Evolutionary conservation across 2,888 invertebrate species (phyloP).

Genomic region (Geophilus truncorum): DNA sequence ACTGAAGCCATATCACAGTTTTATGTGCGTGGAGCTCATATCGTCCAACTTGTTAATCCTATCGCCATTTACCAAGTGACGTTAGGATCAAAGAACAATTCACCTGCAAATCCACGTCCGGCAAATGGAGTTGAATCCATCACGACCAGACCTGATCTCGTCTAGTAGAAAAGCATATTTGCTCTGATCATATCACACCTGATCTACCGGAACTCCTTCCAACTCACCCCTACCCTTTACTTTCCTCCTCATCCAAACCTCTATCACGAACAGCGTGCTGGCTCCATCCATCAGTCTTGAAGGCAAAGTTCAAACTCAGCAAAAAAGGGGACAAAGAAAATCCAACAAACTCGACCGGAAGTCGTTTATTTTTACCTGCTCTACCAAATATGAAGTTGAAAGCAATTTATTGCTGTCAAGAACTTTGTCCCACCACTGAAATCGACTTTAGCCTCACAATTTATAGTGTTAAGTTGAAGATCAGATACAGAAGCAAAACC

Average conservation of each 20-base stretch:
- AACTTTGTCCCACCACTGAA: neutral
- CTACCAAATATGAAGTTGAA: constrained; percentile 6
- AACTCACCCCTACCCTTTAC: neutral
- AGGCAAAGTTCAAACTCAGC: constrained; percentile 25
- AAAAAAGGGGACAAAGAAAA: constrained; percentile 1
- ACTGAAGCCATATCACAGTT: neutral
- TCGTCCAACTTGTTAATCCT: constrained; percentile 1
- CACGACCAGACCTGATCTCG: neutral
- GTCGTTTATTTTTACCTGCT: constrained; percentile 21
- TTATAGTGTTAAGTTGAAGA: neutral
- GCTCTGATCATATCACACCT: constrained; percentile 21
- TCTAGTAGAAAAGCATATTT: neutral
- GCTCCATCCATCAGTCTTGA: neutral
- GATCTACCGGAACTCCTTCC: constrained; percentile 14
- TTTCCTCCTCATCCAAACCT: neutral
- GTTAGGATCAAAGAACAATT: constrained; percentile 5
- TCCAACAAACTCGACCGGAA: constrained; percentile 25
- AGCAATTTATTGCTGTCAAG: constrained; percentile 15
- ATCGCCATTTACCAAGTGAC: constrained; percentile 2
- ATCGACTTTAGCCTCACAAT: neutral
- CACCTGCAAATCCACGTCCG: constrained; percentile 10
- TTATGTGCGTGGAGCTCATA: neutral
- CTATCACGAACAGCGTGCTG: neutral
- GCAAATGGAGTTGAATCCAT: constrained; percentile 14
- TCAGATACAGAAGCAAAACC: neutral